Evolutionary conservation across 2,797 vertebrate species (phyloP).

Genomic region (Arrhamphus sclerolepis): DNA sequence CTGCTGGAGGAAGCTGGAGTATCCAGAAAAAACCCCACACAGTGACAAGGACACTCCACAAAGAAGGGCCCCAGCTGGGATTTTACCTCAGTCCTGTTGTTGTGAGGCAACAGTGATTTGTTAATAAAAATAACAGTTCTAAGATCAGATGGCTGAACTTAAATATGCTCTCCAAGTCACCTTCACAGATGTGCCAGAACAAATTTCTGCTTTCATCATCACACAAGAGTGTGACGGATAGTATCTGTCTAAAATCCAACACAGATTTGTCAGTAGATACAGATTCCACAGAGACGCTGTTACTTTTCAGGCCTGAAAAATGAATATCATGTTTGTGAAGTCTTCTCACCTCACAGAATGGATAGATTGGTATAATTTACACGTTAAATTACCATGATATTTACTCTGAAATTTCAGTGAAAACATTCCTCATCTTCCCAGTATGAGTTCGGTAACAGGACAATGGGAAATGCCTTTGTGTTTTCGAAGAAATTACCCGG

Average conservation of each 20-base stretch:
- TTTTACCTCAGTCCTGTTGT: too few species aligned
- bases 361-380: conserved; percentile 52
- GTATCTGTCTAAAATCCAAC: conserved; percentile 20
- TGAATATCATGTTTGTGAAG: conserved; percentile 56
- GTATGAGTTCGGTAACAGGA: conserved; percentile 32
- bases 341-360: conserved; percentile 47
- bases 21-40: too few species aligned
- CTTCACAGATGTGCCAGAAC: too few species aligned
- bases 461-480: conserved; percentile 33
- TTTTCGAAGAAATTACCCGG: conserved; percentile 52
- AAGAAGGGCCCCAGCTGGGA: too few species aligned
- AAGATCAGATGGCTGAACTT: neutral
- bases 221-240: too few species aligned
- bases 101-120: too few species aligned
- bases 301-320: conserved; percentile 15
- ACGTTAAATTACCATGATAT: conserved; percentile 51
- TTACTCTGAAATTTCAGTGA: conserved; percentile 56
- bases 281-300: neutral
- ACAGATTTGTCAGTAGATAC: conserved; percentile 24
- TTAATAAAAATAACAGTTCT: neutral
- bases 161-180: neutral
- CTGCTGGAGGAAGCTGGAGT: too few species aligned
- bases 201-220: too few species aligned
- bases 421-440: conserved; percentile 26
- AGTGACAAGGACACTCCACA: too few species aligned